Percentiles rank a stretch among this genome's conserved stretches.
phyloP scores from a whole-genome alignment of 1,140 invertebrate species.

The Drosophila ohnishii region DNA sequence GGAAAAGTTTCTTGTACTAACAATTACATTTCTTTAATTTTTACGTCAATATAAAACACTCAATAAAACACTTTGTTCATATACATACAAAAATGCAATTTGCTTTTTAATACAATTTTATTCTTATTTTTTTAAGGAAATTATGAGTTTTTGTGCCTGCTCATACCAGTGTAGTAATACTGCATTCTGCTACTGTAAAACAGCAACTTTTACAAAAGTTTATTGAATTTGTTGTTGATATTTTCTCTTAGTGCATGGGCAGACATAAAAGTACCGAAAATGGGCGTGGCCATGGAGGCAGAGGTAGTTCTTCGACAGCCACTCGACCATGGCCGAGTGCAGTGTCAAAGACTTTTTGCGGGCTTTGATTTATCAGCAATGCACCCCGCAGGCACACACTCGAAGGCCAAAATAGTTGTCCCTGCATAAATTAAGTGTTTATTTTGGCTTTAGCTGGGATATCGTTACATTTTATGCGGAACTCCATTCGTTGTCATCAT shows the following conservation, averaged over 20 bases:
- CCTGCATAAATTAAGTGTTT: slow-evolving; percentile 52
- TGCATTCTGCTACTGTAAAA: too few species aligned
- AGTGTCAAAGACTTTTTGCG: slow-evolving; percentile 53
- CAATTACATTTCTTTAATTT: too few species aligned
- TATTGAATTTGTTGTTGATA: too few species aligned
- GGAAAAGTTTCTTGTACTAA: too few species aligned
- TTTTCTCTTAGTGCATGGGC: slow-evolving; percentile 23
- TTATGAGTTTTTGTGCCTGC: too few species aligned
- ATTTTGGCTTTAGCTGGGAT: slow-evolving; percentile 35
- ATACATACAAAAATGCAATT: too few species aligned
- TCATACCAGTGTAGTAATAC: too few species aligned
- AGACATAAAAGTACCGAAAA: slow-evolving; percentile 25
- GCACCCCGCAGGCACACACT: slow-evolving; percentile 28
- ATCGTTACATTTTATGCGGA: slow-evolving; percentile 43
- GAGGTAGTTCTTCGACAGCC: slow-evolving; percentile 26
- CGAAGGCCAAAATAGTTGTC: slow-evolving; percentile 1
- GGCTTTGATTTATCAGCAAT: slow-evolving; percentile 55
- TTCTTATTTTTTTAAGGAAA: too few species aligned
- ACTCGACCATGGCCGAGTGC: slow-evolving; percentile 46
- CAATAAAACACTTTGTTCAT: too few species aligned
- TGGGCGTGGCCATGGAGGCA: slow-evolving; percentile 21
- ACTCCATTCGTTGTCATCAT: slow-evolving; percentile 14
- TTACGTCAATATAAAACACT: too few species aligned
- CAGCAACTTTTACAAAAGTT: too few species aligned
- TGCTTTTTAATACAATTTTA: too few species aligned